Conservation (phyloP, 2,113 vertebrate species). For the Haliaeetus leucogaster region DNA sequence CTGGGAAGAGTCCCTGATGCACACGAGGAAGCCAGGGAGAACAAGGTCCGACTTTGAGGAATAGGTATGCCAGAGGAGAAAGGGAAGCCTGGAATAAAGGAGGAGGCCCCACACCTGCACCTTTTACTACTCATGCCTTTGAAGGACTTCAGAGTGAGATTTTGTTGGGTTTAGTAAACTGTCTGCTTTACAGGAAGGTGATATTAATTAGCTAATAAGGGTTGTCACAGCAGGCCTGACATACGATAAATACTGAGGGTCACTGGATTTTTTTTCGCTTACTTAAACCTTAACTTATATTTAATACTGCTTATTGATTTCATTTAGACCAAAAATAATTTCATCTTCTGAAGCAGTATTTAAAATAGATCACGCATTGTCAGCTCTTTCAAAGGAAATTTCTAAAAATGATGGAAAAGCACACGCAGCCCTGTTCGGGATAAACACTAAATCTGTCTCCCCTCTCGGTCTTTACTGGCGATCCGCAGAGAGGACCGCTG, state of each 20-base stretch:
- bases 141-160: background rate
- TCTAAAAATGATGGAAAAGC: slow-evolving; percentile 16
- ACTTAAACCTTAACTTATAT: slow-evolving; percentile 14
- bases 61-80: background rate
- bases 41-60: background rate
- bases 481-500: background rate
- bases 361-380: slow-evolving; percentile 31
- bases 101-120: background rate
- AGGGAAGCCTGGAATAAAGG: background rate
- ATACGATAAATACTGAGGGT: background rate
- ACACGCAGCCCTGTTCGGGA: background rate
- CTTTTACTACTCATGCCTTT: background rate
- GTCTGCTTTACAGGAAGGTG: background rate
- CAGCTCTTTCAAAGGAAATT: slow-evolving; percentile 42
- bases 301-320: slow-evolving; percentile 47
- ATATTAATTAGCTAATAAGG: background rate
- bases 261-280: background rate
- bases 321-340: slow-evolving; percentile 43
- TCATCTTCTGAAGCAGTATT: slow-evolving; percentile 36
- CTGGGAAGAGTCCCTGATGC: background rate
- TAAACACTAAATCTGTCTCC: background rate
- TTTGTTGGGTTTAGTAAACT: background rate
- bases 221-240: background rate
- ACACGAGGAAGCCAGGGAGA: background rate
- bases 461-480: background rate